Base-by-base conservation (phyloP, 2,797 vertebrate genomes). In the Setipinna tenuifilis region DNA sequence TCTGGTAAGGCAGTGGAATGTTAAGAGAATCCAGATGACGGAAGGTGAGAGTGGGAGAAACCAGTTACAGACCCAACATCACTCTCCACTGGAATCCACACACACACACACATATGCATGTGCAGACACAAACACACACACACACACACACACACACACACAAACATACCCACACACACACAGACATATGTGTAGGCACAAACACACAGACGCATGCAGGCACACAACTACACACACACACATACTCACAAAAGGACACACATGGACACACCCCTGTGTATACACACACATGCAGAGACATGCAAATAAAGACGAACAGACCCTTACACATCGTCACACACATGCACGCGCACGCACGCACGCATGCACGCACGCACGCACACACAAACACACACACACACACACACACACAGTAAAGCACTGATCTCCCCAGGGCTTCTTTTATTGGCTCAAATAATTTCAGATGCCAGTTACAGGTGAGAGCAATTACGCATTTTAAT, bases 21-120 rank as follows among this genome's bases (percentile, higher is more conserved):
- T 94, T 95, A 95, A 94, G 91, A 84, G 85, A 21, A 87, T 93
- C 93, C 94, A 95, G 94, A 95, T 95, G 94, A 92, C 85, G 82
- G 87, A 89, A 93, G 89, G 91, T 92, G 91, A 91, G 88, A 88
- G 87, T 86, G 83, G 86, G 86, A 90, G 89, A 87, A 75, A 88
- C 85, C 16, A 31, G 87, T 90, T 90, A 91, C 86, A 88, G 87
- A 86, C 14, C 81, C 82, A 86, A 61, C 88, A 86, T 91, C 91
- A 90, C 84, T 57, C 61, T 35, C 81, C 17, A 59, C 28, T 31
- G 83, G 85, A 88, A 86, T 83, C 82, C 71, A 41, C 23, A 58
- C 61, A 59, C 83, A 82, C 81, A 58, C 83, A 17, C 44, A 83
- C 75, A 83, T 54, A 85, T 35, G 87, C 25, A 65, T n/a, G 25